These are phyloP conservation scores for Poeciliopsis turneri DNA, from an alignment of 2,797 vertebrate species.

Conservation along the genomic window DNA sequence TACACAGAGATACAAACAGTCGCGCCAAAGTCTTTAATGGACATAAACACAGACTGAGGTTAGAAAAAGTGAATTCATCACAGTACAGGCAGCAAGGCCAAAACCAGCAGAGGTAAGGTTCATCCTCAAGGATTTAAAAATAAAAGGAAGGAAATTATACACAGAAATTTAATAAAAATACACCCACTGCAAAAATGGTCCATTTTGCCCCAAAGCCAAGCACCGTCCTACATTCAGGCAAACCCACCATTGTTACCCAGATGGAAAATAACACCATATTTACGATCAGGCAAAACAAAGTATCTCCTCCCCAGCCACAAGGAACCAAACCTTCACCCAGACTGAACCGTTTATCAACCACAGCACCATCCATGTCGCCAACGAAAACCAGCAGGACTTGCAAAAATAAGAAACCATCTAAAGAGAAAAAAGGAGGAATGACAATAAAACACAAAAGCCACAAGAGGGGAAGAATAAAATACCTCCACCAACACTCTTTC, in stretches of 20 bases:
- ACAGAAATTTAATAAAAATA: slow-evolving; percentile 18
- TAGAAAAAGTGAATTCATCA: slow-evolving; percentile 13
- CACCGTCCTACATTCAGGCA: background rate
- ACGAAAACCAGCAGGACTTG: slow-evolving; percentile 31
- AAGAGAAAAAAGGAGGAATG: slow-evolving; percentile 56
- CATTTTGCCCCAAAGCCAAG: slow-evolving; percentile 13
- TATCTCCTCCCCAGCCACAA: slow-evolving; percentile 23
- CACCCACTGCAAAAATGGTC: slow-evolving; percentile 1
- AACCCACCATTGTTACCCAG: slow-evolving; percentile 8
- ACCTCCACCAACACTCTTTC: slow-evolving; percentile 40
- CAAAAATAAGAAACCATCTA: slow-evolving; percentile 43
- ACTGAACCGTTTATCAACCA: slow-evolving; percentile 3
- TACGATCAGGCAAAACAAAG: slow-evolving; percentile 24
- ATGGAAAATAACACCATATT: slow-evolving; percentile 30
- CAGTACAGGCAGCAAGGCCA: slow-evolving; percentile 10
- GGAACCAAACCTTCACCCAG: slow-evolving; percentile 21
- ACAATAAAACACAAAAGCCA: slow-evolving; percentile 49
- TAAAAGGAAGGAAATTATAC: slow-evolving; percentile 6
- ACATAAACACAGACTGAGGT: slow-evolving; percentile 15
- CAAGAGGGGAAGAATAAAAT: slow-evolving; percentile 32
- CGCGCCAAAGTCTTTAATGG: slow-evolving; percentile 1
- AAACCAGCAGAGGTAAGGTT: slow-evolving; percentile 25
- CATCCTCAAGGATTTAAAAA: slow-evolving; percentile 12
- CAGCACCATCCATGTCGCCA: slow-evolving; percentile 14
- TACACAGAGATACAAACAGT: slow-evolving; percentile 27